These are phyloP conservation scores for Calidris pugnax DNA, from an alignment of 2,113 vertebrate species.

Conservation along the genomic window DNA sequence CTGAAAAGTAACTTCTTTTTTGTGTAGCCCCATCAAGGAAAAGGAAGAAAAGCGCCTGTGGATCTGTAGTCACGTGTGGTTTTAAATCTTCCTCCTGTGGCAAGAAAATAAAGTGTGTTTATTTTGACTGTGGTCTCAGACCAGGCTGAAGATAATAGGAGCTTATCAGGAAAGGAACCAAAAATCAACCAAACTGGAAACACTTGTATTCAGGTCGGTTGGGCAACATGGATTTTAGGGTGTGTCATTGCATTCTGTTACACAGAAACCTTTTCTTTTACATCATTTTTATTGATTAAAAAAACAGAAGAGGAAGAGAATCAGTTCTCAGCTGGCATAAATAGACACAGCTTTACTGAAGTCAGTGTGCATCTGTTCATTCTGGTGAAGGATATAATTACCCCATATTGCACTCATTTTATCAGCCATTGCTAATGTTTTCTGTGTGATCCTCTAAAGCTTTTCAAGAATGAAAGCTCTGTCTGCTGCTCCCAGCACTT, in stretches of 20 bases:
- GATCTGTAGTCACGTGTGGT: background rate
- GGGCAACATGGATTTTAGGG: background rate
- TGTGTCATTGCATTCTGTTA: background rate
- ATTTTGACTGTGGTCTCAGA: background rate
- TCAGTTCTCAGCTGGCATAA: background rate
- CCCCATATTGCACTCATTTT: conserved; percentile 46
- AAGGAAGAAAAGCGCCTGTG: background rate
- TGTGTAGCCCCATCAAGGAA: background rate
- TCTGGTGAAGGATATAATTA: conserved; percentile 51
- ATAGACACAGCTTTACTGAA: conserved; percentile 33
- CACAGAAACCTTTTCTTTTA: background rate
- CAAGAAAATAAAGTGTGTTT: background rate
- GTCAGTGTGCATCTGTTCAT: conserved; percentile 45
- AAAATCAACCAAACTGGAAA: background rate
- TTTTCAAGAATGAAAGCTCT: conserved; percentile 57
- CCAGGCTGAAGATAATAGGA: background rate
- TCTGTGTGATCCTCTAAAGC: conserved; percentile 44
- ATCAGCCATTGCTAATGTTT: conserved; percentile 54
- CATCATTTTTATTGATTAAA: background rate
- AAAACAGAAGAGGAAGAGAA: background rate
- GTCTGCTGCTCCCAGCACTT: conserved; percentile 51
- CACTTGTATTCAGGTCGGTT: background rate
- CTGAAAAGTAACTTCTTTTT: background rate
- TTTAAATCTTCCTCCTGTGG: background rate
- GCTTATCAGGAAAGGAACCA: background rate